phyloP scores from a whole-genome alignment of 1,140 invertebrate genomes.

The Rhynchophorus ferrugineus region DNA sequence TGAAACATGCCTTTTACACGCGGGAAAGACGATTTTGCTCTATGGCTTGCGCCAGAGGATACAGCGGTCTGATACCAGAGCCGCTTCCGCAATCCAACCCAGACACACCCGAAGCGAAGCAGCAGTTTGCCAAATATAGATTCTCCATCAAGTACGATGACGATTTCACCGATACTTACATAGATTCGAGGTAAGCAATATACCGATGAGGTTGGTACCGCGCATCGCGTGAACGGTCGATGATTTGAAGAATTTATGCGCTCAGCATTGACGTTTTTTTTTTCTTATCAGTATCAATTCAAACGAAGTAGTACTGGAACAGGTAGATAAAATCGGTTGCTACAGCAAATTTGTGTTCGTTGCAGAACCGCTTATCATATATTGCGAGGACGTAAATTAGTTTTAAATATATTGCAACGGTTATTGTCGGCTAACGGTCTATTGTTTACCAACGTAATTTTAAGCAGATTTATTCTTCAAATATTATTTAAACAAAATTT shows the following conservation, averaged over 20 bases:
- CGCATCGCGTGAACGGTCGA: neutral
- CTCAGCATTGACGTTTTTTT: no score
- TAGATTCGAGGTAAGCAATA: conserved; percentile 34
- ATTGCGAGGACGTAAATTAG: no score
- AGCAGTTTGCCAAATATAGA: conserved; percentile 36
- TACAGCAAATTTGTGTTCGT: no score
- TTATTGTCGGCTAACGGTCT: no score
- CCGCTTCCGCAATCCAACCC: conserved; percentile 31
- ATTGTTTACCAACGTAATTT: no score
- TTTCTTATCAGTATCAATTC: no score
- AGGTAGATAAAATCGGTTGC: no score
- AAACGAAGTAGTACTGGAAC: no score
- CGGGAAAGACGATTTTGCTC: conserved; percentile 75
- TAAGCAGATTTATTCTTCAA: no score
- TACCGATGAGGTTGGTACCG: neutral
- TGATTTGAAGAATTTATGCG: neutral
- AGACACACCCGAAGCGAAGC: conserved; percentile 38
- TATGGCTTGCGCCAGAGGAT: conserved; percentile 60
- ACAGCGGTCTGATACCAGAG: conserved; percentile 38
- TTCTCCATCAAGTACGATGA: conserved; percentile 38
- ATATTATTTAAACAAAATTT: no score
- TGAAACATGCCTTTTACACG: conserved; percentile 84
- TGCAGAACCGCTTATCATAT: no score
- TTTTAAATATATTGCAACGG: no score
- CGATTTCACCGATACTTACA: conserved; percentile 38